phyloP scores from a whole-genome alignment of 1,140 invertebrate genomes.

The Heterodera carotae region DNA sequence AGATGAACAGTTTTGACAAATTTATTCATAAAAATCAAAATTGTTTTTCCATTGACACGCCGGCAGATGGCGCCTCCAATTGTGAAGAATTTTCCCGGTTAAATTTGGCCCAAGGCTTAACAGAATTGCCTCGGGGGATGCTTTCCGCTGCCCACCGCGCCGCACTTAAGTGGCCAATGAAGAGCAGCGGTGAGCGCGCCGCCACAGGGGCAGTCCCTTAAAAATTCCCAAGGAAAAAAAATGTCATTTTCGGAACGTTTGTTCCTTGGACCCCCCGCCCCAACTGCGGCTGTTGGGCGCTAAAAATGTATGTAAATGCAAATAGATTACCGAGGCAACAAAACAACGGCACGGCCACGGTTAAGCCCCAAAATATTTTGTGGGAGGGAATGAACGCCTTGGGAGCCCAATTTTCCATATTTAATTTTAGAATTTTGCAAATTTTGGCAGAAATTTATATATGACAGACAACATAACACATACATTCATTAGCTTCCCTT shows the following conservation, averaged over 20 bases:
- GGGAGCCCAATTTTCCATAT: neutral
- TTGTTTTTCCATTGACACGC: neutral
- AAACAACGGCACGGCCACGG: too few species aligned
- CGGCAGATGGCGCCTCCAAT: neutral
- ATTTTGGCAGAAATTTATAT: too few species aligned
- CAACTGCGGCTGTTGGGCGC: neutral
- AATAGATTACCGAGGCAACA: neutral
- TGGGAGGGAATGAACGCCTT: too few species aligned
- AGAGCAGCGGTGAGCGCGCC: neutral
- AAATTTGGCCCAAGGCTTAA: conserved; percentile 1
- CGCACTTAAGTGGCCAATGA: neutral
- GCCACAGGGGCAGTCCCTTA: neutral
- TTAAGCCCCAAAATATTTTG: neutral
- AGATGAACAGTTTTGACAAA: too few species aligned
- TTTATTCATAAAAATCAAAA: neutral
- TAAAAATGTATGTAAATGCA: neutral
- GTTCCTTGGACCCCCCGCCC: neutral
- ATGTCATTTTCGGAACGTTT: conserved; percentile 1
- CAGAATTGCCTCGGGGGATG: neutral
- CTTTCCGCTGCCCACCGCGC: neutral
- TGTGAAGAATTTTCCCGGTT: neutral
- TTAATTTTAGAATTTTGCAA: too few species aligned
- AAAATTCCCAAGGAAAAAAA: neutral
- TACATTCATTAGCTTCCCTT: too few species aligned
- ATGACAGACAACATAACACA: too few species aligned